phyloP scores from a whole-genome alignment of 2,113 vertebrate genomes.

The Cacatua alba region DNA sequence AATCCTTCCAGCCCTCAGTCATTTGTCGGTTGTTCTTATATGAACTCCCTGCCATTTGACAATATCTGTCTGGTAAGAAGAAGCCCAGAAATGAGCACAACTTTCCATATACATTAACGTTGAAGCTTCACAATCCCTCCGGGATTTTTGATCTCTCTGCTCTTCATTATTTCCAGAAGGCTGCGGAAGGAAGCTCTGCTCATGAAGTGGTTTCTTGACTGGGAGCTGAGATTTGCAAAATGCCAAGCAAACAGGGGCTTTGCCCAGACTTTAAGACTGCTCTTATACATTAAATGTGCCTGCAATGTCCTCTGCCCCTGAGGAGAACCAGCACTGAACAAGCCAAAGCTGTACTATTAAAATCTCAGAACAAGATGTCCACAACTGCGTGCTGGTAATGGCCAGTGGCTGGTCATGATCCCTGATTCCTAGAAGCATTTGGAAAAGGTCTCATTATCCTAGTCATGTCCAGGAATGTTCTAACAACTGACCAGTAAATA shows the following conservation, averaged over 20 bases:
- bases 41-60: conserved; percentile 47
- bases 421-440: not conserved
- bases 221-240: conserved; percentile 35
- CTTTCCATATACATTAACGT: conserved; percentile 53
- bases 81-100: not conserved
- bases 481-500: not conserved
- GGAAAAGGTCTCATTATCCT: not conserved
- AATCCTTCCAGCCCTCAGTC: conserved; percentile 60
- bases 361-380: not conserved
- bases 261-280: not conserved
- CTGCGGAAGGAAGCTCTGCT: not conserved
- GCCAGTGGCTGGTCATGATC: not conserved
- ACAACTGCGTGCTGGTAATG: rapidly evolving
- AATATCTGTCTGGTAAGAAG: conserved; percentile 52
- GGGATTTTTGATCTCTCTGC: conserved; percentile 31
- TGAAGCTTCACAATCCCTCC: not conserved
- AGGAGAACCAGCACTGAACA: not conserved
- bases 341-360: rapidly evolving
- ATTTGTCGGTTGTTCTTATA: conserved; percentile 37
- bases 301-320: not conserved
- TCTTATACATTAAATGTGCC: not conserved
- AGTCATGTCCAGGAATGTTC: not conserved
- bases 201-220: not conserved
- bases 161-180: conserved; percentile 12
- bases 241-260: not conserved